Evolutionary conservation across 2,113 vertebrate species (phyloP).

Genomic region (Malurus cyaneus): DNA sequence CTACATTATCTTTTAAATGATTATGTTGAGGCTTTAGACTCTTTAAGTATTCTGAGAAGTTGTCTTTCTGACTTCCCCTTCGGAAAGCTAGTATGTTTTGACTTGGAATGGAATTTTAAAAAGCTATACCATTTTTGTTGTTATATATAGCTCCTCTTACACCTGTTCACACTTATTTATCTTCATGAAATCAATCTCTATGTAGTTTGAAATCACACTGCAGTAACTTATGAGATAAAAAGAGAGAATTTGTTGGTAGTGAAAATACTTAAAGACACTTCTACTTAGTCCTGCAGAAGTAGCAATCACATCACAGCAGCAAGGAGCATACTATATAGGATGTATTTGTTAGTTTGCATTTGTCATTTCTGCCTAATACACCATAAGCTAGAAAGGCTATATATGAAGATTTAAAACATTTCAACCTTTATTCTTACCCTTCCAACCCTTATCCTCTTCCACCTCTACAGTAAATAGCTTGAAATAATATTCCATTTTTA

Average conservation of each 20-base stretch:
- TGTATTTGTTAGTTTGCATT: not conserved
- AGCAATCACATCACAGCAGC: not conserved
- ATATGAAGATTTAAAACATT: not conserved
- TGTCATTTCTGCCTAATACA: not conserved
- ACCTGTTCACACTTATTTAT: constrained; percentile 28
- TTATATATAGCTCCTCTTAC: not conserved
- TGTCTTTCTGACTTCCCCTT: not conserved
- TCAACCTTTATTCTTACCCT: not conserved
- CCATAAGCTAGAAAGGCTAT: not conserved
- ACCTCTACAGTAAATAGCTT: not conserved
- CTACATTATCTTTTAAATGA: not conserved
- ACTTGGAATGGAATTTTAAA: not conserved
- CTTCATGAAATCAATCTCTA: constrained; percentile 7
- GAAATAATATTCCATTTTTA: not conserved
- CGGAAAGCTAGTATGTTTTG: not conserved
- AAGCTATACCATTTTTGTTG: not conserved
- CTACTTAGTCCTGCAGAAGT: not conserved
- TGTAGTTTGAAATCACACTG: constrained; percentile 1
- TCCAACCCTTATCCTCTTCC: not conserved
- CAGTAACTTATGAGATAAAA: constrained; percentile 11
- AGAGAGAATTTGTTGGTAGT: not conserved
- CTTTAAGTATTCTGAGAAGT: not conserved
- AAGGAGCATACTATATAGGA: not conserved
- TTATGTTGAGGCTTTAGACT: not conserved
- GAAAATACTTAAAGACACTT: not conserved